These are phyloP conservation scores for Rhabdornis inornatus DNA, from an alignment of 2,113 vertebrate species.

Conservation along the genomic window DNA sequence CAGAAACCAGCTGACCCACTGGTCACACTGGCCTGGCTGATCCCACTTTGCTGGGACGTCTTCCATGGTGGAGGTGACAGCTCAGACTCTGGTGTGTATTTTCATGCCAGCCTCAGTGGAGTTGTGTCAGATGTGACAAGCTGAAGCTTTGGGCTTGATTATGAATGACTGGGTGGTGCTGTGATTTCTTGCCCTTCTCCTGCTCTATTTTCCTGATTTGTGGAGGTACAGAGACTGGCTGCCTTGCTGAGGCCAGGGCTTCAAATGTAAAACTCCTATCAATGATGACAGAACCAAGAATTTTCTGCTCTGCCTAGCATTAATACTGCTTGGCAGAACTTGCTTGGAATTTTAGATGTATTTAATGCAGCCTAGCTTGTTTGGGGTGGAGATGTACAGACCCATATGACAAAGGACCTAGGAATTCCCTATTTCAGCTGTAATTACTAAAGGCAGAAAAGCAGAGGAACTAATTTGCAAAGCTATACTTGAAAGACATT, in stretches of 20 bases:
- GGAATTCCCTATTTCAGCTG: not conserved
- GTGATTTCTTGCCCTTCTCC: not conserved
- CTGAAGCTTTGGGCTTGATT: not conserved
- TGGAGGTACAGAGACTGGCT: not conserved
- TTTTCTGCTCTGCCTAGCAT: not conserved
- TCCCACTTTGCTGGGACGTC: not conserved
- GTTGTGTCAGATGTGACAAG: not conserved
- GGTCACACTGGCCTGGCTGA: not conserved
- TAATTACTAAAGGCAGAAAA: slow-evolving; percentile 33
- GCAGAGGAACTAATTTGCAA: slow-evolving; percentile 64
- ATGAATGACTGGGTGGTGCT: not conserved
- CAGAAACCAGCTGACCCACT: not conserved
- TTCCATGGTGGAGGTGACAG: not conserved
- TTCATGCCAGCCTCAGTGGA: not conserved
- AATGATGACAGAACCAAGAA: not conserved
- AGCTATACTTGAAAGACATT: slow-evolving; percentile 64
- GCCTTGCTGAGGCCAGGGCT: not conserved
- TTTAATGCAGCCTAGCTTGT: not conserved
- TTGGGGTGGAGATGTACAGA: not conserved
- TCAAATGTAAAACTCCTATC: not conserved
- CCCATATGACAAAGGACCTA: not conserved
- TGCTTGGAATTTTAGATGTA: slow-evolving; percentile 22
- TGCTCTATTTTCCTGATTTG: not conserved
- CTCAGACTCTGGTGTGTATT: not conserved
- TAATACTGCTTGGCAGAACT: not conserved